Conservation (phyloP, 2,113 vertebrate species). For the Gasterosteus aculeatus region DNA sequence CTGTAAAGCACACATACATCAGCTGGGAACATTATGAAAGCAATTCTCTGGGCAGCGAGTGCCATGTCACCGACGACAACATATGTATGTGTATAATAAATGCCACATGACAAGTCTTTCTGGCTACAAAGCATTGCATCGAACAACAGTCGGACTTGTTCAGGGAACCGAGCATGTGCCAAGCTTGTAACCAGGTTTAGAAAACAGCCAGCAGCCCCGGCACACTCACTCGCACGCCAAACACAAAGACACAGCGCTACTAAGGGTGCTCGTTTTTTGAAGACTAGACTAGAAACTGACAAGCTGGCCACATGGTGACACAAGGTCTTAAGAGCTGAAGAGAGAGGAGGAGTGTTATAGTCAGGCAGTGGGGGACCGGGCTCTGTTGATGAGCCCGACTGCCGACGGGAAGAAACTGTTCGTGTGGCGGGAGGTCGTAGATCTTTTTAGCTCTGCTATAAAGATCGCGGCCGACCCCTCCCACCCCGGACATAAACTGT, state of each 20-base stretch:
- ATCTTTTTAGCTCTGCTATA: too few species aligned
- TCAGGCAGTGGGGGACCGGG: too few species aligned
- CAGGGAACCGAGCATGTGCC: neutral
- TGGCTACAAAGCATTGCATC: neutral
- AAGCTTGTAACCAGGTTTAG: conserved; percentile 16
- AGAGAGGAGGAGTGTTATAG: conserved; percentile 2
- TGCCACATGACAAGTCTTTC: conserved; percentile 7
- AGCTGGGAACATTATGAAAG: conserved; percentile 18
- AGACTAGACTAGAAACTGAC: conserved; percentile 10
- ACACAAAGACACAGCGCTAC: neutral
- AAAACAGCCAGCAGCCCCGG: conserved; percentile 15
- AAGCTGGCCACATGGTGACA: conserved; percentile 4
- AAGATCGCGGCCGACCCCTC: too few species aligned
- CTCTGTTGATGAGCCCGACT: too few species aligned
- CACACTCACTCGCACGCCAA: neutral
- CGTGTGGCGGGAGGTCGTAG: too few species aligned
- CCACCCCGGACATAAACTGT: too few species aligned
- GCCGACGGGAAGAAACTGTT: too few species aligned
- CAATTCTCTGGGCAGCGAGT: conserved; percentile 18
- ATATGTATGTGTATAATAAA: conserved; percentile 18
- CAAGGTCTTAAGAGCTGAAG: conserved; percentile 2
- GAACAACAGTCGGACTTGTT: conserved; percentile 11
- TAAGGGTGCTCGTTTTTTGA: conserved; percentile 10
- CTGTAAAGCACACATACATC: neutral
- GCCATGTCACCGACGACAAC: conserved; percentile 7